Base-by-base conservation (phyloP, 2,888 invertebrate species). In the Spilosoma lubricipeda region DNA sequence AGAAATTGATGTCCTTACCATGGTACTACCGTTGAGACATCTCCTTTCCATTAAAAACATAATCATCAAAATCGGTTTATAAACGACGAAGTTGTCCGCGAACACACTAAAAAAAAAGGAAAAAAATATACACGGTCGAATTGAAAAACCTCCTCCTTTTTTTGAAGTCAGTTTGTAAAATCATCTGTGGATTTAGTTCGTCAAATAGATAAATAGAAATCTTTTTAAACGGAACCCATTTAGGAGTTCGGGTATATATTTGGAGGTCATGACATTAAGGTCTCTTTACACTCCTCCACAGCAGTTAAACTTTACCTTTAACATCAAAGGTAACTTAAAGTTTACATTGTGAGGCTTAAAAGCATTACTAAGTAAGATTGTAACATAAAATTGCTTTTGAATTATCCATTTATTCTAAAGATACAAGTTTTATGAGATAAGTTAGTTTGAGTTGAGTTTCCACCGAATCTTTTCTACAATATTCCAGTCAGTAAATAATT, bases 351-450 rank as follows among this genome's bases (percentile, higher is more conserved):
- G 23, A 65, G 48, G 65, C 33, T 52, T 65, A 52, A 64, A 71
- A 71, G 65, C 42, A 42, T 70, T 39, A n/a, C 27, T 36, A 18
- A 13, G 39, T 33, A 70, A 64, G 65, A 33, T 65, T 71, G 39
- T 66, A 71, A 66, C 63, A 20, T 48, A 66, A 71, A 66, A 48
- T 45, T 66, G 52, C 56, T 66, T 66, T 36, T 18, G 27, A 71
- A 66, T 66, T 71, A 71, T 30, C 71, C 48, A 66, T 42, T 66
- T 52, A 66, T n/a, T 45, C 11, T 66, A 1, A 66, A 71, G 52
- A 39, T 52, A 66, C 36, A 71, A 71, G 27, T 66, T 66, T 71
- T 71, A 71, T 71, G 52, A 66, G 59, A 30, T 45, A 70, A 70
- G 45, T 70, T 52, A 66, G 52, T 71, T 71, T 33, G n/a, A 20